phyloP scores from a whole-genome alignment of 1,140 invertebrate genomes.

The Drosophila melanogaster region Release_6_plus_ISO1_MT NT_033779.5:21964501-21965000 shows the following conservation, averaged over 20 bases:
- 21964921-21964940: constrained; percentile 41
- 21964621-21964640: no score
- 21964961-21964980: constrained; percentile 81
- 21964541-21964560: constrained; percentile 63
- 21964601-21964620: neutral
- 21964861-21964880: constrained; percentile 61
- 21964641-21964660: no score
- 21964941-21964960: constrained; percentile 74
- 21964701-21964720: no score
- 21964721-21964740: no score
- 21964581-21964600: neutral
- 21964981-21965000: constrained; percentile 79
- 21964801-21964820: neutral
- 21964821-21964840: constrained; percentile 42
- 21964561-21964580: neutral
- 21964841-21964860: constrained; percentile 55
- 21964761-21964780: no score
- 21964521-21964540: constrained; percentile 41
- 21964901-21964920: constrained; percentile 25
- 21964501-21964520: constrained; percentile 25
- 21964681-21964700: no score
- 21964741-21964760: no score
- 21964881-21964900: constrained; percentile 56
- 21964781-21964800: no score
- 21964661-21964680: no score